Evolutionary conservation across 2,113 vertebrate genomes (phyloP), one percentile per base, ranked within the genome.

Genomic region (Rafetus swinhoei): DNA sequence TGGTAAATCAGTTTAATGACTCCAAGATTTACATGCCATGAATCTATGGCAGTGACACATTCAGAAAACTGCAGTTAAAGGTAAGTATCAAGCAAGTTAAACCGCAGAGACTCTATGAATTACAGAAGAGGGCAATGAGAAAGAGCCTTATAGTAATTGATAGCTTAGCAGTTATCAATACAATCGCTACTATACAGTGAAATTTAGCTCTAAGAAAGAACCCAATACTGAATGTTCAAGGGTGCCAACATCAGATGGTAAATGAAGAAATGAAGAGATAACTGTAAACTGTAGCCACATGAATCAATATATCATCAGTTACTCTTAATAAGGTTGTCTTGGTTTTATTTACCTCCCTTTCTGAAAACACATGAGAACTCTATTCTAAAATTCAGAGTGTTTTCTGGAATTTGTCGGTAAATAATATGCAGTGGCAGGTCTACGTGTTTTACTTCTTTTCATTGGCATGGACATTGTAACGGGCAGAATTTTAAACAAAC

Each of bases 221-320:
- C 57, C 80, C n/a, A 3, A 12, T 4, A 52, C 5, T 59, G 4
- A 1, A 0, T 1, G 25, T 15, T 1, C n/a, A 72, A 27, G 21
- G 2, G 1, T 86, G 19, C 39, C 92, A 95, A 79, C 22, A 4
- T 79, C 22, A 50, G 2, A 45, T 79, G 53, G 19, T 79, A 50
- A 25, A 88, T 2, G 16, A 25, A 84, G 59, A 60, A 56, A 60
- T 4, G 50, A 25, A 85, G 27, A 27, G 85, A 69, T 82, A 87
- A 59, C 15, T 21, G 15, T 45, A 35, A 82, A 56, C 14, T 27
- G 81, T 86, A 57, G 24, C 90, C 84, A 32, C 60, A 85, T 92
- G 82, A 88, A 95, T 62, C 84, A 95, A 74, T 57, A n/a, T 81
- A 84, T 86, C n/a, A 85, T 95, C 81, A 95, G 45, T 90, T 85